Percentiles rank a stretch among this genome's conserved stretches.
These are phyloP conservation scores for Nephrocerus scutellatus DNA, from an alignment of 2,888 invertebrate species.

Conservation along the genomic window DNA sequence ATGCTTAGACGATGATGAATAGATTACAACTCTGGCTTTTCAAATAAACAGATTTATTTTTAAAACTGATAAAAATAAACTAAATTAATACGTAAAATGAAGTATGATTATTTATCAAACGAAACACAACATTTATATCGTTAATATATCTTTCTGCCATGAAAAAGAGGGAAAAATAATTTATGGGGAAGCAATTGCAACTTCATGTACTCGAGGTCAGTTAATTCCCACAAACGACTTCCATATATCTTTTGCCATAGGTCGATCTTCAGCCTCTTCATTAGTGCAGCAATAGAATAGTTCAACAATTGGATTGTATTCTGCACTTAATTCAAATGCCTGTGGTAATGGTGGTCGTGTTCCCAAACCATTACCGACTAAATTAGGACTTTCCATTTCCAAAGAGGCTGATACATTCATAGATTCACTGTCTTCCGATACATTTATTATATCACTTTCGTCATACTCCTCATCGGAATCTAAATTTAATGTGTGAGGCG, in stretches of 20 bases:
- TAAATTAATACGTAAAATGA: too few relatives aligned
- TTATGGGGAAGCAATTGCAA: too few relatives aligned
- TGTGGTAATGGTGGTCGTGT: slow-evolving; percentile 65
- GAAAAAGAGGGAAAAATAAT: too few relatives aligned
- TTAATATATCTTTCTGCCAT: too few relatives aligned
- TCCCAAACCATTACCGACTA: slow-evolving; percentile 48
- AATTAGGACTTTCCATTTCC: neutral
- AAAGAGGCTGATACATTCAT: slow-evolving; percentile 15
- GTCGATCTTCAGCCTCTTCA: slow-evolving; percentile 52
- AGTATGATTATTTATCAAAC: too few relatives aligned
- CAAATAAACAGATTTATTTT: too few relatives aligned
- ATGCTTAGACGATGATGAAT: too few relatives aligned
- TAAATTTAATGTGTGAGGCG: slow-evolving; percentile 55
- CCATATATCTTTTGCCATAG: slow-evolving; percentile 52
- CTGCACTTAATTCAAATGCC: slow-evolving; percentile 52
- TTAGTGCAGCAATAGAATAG: slow-evolving; percentile 68
- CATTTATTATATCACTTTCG: slow-evolving; percentile 27
- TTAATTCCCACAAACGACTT: slow-evolving; percentile 13
- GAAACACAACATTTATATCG: too few relatives aligned
- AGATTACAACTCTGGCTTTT: too few relatives aligned
- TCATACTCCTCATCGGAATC: slow-evolving; percentile 28
- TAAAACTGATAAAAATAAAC: too few relatives aligned
- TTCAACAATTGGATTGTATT: slow-evolving; percentile 59
- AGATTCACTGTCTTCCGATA: slow-evolving; percentile 28
- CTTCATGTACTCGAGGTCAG: too few relatives aligned